These are phyloP conservation scores for Atta texana DNA, from an alignment of 1,140 invertebrate species.

Conservation along the genomic window DNA sequence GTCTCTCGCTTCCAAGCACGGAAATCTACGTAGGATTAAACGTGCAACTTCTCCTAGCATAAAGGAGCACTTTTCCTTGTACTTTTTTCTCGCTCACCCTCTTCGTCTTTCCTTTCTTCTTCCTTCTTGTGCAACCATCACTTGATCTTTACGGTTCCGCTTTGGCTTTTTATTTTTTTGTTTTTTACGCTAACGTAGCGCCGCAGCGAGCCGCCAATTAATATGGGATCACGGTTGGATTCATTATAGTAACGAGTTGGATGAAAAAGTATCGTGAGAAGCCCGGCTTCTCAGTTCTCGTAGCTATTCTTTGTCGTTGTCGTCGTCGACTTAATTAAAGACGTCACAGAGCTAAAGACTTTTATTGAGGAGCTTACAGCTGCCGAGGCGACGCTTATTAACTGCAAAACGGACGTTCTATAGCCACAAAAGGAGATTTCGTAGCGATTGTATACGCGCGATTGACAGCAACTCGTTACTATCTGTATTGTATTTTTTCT, in stretches of 20 bases:
- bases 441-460: neutral
- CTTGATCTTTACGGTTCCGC: slow-evolving; percentile 52
- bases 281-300: neutral
- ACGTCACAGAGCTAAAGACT: slow-evolving; percentile 55
- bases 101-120: neutral
- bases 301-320: slow-evolving; percentile 4
- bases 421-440: neutral
- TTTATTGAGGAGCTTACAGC: slow-evolving; percentile 55
- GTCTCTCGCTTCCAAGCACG: slow-evolving; percentile 42
- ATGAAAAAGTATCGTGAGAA: slow-evolving; percentile 58
- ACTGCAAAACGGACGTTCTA: slow-evolving; percentile 16
- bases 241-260: slow-evolving; percentile 54
- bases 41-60: slow-evolving; percentile 63
- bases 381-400: slow-evolving; percentile 32
- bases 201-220: slow-evolving; percentile 58
- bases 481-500: slow-evolving; percentile 15
- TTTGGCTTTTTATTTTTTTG: slow-evolving; percentile 28
- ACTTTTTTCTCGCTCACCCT: neutral
- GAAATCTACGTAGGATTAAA: slow-evolving; percentile 60
- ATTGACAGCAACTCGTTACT: neutral
- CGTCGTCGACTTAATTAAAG: slow-evolving; percentile 56
- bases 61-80: slow-evolving; percentile 35
- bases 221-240: slow-evolving; percentile 60
- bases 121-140: slow-evolving; percentile 5
- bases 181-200: slow-evolving; percentile 24